Evolutionary conservation across 2,888 invertebrate genomes (phyloP).

Genomic region (Formica aserva): DNA sequence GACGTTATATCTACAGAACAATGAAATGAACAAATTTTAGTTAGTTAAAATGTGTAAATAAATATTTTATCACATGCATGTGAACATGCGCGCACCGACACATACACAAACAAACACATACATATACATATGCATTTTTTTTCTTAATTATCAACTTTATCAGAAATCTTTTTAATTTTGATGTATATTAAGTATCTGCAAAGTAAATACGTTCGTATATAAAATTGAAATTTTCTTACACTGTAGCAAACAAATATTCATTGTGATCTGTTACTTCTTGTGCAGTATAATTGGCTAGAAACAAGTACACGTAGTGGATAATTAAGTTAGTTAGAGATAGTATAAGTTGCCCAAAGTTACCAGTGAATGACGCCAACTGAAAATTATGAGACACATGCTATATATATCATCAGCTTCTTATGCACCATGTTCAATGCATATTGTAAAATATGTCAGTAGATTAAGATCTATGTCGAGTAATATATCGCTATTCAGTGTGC

Average conservation of each 20-base stretch:
- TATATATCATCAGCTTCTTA: neutral
- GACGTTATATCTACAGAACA: slow-evolving; percentile 18
- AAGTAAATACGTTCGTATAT: neutral
- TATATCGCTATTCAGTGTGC: neutral
- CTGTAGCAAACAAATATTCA: slow-evolving; percentile 4
- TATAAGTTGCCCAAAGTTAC: neutral
- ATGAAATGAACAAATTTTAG: neutral
- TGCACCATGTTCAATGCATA: neutral
- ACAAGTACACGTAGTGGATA: neutral
- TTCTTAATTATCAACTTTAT: neutral
- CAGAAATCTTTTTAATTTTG: neutral
- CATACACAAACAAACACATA: neutral
- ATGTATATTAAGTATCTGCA: neutral
- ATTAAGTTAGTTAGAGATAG: neutral
- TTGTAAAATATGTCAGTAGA: neutral
- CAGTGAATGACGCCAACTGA: neutral
- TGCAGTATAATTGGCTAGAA: neutral
- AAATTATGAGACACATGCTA: neutral
- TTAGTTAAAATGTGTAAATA: neutral
- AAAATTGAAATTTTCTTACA: slow-evolving; percentile 2
- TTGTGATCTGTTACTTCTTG: slow-evolving; percentile 27
- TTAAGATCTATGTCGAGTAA: neutral
- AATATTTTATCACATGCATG: neutral
- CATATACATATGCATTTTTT: neutral
- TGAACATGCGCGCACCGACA: no score